Evolutionary conservation across 2,797 vertebrate genomes (phyloP).

Genomic region (Phylloscopus collybita): DNA sequence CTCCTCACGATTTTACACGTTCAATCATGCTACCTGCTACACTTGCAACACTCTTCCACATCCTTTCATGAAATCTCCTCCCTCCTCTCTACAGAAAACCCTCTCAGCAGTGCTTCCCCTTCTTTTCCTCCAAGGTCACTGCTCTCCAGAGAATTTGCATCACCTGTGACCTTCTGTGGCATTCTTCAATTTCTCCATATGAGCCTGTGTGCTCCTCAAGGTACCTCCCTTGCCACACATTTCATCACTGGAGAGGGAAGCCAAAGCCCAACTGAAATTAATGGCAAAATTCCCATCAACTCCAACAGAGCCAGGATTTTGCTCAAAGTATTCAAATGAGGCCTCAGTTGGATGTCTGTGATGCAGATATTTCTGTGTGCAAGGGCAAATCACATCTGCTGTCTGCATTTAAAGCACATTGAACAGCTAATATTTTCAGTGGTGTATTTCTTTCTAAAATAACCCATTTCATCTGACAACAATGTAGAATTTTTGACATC

Average conservation of each 20-base stretch:
- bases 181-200: background rate
- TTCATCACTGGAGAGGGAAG: background rate
- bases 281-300: conserved; percentile 39
- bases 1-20: conserved; percentile 26
- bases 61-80: conserved; percentile 31
- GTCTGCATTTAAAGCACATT: background rate
- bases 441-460: background rate
- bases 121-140: conserved; percentile 16
- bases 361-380: background rate
- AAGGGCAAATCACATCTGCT: conserved; percentile 26
- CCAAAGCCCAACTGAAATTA: background rate
- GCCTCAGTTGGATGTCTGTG: background rate
- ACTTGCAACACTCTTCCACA: conserved; percentile 37
- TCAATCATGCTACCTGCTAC: conserved; percentile 42
- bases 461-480: background rate
- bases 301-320: conserved; percentile 18
- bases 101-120: background rate
- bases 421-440: background rate
- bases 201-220: background rate
- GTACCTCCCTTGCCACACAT: background rate
- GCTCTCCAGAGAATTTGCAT: background rate
- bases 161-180: background rate
- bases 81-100: background rate
- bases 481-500: background rate
- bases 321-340: conserved; percentile 45